Evolutionary conservation across 1,140 invertebrate species (phyloP).

Genomic region (Eueides isabella): DNA sequence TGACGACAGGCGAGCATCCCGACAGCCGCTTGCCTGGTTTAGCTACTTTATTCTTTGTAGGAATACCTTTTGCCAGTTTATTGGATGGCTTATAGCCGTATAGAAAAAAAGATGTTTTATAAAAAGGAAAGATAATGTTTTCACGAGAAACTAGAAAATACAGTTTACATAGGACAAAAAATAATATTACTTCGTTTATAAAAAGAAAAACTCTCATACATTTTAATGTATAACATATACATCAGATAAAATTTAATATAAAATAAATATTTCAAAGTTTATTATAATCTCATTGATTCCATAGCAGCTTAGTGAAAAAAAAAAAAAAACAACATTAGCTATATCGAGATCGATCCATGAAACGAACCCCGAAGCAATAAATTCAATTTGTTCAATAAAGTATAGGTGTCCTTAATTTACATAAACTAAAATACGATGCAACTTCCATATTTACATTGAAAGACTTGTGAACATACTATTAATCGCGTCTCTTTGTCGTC

Average conservation of each 20-base stretch:
- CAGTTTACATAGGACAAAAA: not conserved
- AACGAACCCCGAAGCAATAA: constrained; percentile 21
- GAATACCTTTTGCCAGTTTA: constrained; percentile 23
- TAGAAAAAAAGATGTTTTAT: constrained; percentile 7
- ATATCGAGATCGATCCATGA: constrained; percentile 10
- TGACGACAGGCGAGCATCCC: constrained; percentile 48
- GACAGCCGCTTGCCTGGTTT: constrained; percentile 13
- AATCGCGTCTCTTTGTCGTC: constrained; percentile 32
- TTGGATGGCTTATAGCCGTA: not conserved
- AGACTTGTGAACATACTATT: constrained; percentile 44
- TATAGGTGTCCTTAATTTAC: constrained; percentile 41
- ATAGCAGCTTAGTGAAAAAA: not conserved
- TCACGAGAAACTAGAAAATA: not conserved
- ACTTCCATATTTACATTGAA: constrained; percentile 47
- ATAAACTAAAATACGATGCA: constrained; percentile 42
- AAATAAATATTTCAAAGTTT: not conserved
- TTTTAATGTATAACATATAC: not conserved
- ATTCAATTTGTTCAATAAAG: constrained; percentile 38
- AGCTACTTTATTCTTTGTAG: constrained; percentile 8
- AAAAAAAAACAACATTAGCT: not conserved
- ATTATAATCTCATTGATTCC: not conserved
- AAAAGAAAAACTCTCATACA: not conserved
- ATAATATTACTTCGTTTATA: not conserved
- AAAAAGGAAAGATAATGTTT: not conserved
- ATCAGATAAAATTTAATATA: not conserved